Evolutionary conservation across 53 echinoderm and acorn worm species (phyloP).

Genomic region (Arbacia lixula): DNA sequence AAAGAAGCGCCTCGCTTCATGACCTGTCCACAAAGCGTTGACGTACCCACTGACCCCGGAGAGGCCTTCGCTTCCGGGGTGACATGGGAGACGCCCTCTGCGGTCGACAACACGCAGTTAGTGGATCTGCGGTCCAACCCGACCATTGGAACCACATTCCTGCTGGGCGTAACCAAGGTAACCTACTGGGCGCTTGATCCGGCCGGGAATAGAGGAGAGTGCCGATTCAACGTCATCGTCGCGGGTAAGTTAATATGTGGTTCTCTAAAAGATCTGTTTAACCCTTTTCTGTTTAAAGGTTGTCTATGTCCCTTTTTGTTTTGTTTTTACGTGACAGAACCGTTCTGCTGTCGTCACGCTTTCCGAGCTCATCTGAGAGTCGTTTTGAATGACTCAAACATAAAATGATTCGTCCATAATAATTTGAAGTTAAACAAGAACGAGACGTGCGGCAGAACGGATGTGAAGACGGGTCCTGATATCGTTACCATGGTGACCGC

Average conservation of each 20-base stretch:
- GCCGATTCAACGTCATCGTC: constrained; percentile 76
- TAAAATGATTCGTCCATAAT: too few species aligned
- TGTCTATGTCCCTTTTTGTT: background rate
- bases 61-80: constrained; percentile 66
- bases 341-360: too few species aligned
- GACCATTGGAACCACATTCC: constrained; percentile 60
- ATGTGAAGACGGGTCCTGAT: too few species aligned
- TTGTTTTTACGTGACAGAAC: too few species aligned
- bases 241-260: constrained; percentile 52
- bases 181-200: constrained; percentile 76
- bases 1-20: constrained; percentile 63
- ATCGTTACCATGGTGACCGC: too few species aligned
- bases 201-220: constrained; percentile 65
- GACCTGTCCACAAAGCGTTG: constrained; percentile 66
- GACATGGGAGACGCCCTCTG: constrained; percentile 69
- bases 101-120: constrained; percentile 69
- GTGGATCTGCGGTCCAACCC: constrained; percentile 51
- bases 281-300: background rate
- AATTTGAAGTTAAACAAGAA: too few species aligned
- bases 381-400: too few species aligned
- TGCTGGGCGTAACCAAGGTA: constrained; percentile 70
- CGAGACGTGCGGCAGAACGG: too few species aligned
- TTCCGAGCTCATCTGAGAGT: too few species aligned
- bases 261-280: background rate
- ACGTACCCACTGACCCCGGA: constrained; percentile 62